Percentiles rank a stretch among this genome's conserved stretches.
Conservation (phyloP, 2,797 vertebrate species). For the Enteromius mattozi region DNA sequence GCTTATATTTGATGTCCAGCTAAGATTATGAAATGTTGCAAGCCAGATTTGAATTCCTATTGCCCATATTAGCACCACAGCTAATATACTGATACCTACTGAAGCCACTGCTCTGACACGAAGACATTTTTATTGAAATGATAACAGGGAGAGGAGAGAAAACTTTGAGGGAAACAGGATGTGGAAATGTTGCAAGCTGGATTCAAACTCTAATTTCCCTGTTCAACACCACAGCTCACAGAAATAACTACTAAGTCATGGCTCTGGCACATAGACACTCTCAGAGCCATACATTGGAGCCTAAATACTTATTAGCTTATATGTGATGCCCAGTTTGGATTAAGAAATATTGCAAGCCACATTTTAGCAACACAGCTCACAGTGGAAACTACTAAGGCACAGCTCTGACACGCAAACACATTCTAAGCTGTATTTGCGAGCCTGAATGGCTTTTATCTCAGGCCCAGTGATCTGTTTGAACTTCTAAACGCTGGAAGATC, state of each 20-base stretch:
- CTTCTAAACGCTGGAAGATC: neutral
- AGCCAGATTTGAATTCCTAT: neutral
- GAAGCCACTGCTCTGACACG: neutral
- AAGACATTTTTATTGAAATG: neutral
- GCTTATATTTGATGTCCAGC: no score
- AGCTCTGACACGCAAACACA: neutral
- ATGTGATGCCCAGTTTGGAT: neutral
- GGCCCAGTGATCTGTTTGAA: conserved; percentile 8
- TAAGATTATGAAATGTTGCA: neutral
- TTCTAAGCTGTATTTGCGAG: neutral
- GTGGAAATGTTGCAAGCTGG: no score
- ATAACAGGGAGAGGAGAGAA: no score
- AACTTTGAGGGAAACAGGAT: no score
- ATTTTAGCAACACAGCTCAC: neutral
- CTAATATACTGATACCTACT: neutral
- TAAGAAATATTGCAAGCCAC: neutral
- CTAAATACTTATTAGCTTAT: neutral
- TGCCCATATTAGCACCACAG: neutral
- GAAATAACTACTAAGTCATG: no score
- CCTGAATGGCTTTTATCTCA: neutral
- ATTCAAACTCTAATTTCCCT: no score
- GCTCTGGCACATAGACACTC: no score
- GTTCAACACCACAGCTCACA: no score
- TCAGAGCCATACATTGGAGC: no score
- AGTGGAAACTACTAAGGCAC: neutral